phyloP scores from a whole-genome alignment of 2,888 invertebrate genomes.

The Geophilus truncorum region DNA sequence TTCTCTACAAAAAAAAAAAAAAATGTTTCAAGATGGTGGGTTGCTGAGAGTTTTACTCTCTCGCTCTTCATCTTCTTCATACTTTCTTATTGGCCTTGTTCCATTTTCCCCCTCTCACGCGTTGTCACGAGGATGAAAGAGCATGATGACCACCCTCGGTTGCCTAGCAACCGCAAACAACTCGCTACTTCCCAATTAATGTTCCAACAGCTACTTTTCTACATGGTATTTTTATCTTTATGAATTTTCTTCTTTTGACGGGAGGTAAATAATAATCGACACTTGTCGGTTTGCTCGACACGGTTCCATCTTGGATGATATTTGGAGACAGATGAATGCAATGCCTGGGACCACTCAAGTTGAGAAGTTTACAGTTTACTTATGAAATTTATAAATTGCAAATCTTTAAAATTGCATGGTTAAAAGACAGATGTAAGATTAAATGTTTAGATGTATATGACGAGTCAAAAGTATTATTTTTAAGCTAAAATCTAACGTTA shows the following conservation, averaged over 20 bases:
- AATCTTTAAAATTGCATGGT: too few relatives aligned
- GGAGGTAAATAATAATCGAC: neutral
- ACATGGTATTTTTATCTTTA: neutral
- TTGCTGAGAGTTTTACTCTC: neutral
- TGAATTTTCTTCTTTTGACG: too few relatives aligned
- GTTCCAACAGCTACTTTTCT: neutral
- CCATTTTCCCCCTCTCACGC: neutral
- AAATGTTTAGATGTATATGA: too few relatives aligned
- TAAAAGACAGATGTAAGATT: too few relatives aligned
- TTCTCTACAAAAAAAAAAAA: neutral
- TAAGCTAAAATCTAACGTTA: too few relatives aligned
- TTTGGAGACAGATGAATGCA: too few relatives aligned
- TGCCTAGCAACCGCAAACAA: neutral
- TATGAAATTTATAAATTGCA: too few relatives aligned
- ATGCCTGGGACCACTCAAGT: too few relatives aligned
- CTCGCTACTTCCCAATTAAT: neutral
- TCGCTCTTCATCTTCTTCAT: neutral
- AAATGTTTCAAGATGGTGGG: neutral
- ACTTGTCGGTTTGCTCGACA: too few relatives aligned
- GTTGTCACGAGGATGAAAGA: neutral
- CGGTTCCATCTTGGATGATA: too few relatives aligned
- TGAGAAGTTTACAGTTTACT: too few relatives aligned
- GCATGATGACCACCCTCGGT: neutral
- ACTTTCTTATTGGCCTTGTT: neutral
- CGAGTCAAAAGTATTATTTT: too few relatives aligned